Base-by-base conservation (phyloP, 92 coral and sea anemone genomes). In the Palythoa grandis region DNA sequence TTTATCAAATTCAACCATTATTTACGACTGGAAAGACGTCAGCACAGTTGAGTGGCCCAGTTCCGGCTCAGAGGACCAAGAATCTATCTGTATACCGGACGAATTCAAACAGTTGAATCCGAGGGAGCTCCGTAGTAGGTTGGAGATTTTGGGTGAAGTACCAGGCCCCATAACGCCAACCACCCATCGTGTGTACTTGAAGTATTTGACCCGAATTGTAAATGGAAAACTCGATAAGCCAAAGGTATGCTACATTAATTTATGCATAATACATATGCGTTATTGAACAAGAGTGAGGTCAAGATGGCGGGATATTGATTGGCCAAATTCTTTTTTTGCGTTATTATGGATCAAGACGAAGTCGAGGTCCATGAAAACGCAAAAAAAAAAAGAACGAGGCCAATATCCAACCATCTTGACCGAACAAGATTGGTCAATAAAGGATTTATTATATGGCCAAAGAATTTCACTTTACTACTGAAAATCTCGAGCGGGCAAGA, bases 21-120 rank as follows among this genome's bases (percentile, higher is more conserved):
- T 96, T 2, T 95, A 96, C 61, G 97, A 96, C 87, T 96, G 99
- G 99, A 92, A 87, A 78, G 99, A 96, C 20, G 91, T 88, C 74
- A 95, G 95, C 19, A 80, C 86, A 1, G 75, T 92, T 0, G 82
- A 87, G 23, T 60, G 69, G 17, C 72, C 85, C 6, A 43, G 50
- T 23, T 82, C 86, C 40, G 35, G 83, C n/a, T 23, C 63, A 13
- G 77, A 90, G 39, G 88, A 89, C 5, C 16, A 23, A 74, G 56
- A 87, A 71, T 71, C 92, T 0, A n/a, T 95, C 19, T 43, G 24
- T 5, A 84, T 96, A 11, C 95, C 99, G 7, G 92, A 79, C 1
- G 54, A 78, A 7, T 47, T 82, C 43, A 39, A 29, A 10, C 17
- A 38, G 2, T 77, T 96, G 29, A 70, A 83, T 0, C 77, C 84